Conservation (phyloP, 2,797 vertebrate species). For the Anguilla anguilla region DNA sequence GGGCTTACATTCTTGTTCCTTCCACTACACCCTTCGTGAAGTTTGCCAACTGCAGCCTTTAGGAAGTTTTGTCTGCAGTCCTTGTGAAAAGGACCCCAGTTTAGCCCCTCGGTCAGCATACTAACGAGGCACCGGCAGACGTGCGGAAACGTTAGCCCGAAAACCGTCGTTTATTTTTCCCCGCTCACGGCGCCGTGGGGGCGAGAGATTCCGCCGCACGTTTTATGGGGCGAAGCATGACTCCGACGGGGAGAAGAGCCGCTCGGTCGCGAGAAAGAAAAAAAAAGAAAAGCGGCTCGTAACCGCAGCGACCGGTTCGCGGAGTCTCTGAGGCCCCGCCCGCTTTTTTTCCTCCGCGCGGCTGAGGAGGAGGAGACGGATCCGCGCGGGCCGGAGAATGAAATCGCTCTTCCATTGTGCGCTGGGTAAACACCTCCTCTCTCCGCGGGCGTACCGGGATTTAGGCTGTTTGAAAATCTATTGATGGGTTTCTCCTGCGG, state of each 20-base stretch:
- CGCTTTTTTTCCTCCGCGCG: background rate
- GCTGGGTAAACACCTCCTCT: background rate
- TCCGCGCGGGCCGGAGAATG: background rate
- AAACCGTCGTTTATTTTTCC: background rate
- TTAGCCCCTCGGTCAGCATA: too few relatives aligned
- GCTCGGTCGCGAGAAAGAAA: too few relatives aligned
- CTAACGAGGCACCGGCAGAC: background rate
- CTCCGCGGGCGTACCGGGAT: background rate
- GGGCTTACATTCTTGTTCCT: background rate
- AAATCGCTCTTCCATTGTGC: background rate
- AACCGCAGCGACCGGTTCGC: background rate
- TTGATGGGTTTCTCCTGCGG: background rate
- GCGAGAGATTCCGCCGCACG: background rate
- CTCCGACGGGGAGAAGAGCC: too few relatives aligned
- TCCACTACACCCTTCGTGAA: background rate
- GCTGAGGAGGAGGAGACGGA: background rate
- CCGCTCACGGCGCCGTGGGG: background rate
- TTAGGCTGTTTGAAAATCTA: background rate
- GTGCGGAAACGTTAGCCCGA: background rate
- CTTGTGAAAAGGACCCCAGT: background rate
- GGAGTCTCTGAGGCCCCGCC: background rate
- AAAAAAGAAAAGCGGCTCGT: too few relatives aligned
- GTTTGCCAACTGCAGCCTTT: background rate
- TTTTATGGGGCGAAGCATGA: background rate
- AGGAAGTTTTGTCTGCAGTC: background rate